Conservation (phyloP, 2,113 vertebrate species). For the Malurus cyaneus region DNA sequence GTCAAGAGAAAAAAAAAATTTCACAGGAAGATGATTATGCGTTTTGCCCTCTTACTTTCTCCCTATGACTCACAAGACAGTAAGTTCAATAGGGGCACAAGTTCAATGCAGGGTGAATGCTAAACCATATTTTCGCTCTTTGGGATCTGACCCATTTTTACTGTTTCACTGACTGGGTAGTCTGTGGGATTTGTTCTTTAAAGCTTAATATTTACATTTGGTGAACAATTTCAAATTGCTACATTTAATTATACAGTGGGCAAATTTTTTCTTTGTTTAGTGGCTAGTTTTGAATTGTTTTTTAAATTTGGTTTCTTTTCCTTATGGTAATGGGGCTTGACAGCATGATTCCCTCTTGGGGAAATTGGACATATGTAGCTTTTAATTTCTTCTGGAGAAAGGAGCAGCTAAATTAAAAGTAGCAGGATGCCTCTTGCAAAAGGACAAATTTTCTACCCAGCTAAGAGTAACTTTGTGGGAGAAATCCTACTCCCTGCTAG, state of each 20-base stretch:
- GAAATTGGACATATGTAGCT: slow-evolving; percentile 46
- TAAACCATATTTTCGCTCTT: not conserved
- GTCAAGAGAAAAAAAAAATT: not conserved
- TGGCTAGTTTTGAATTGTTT: not conserved
- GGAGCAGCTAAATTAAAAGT: slow-evolving; percentile 45
- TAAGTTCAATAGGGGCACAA: not conserved
- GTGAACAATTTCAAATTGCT: not conserved
- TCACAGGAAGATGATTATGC: not conserved
- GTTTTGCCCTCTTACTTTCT: not conserved
- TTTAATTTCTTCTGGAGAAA: slow-evolving; percentile 51
- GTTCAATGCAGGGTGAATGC: accelerated
- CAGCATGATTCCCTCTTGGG: slow-evolving; percentile 7
- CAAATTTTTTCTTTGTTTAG: not conserved
- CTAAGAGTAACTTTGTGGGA: slow-evolving; percentile 20
- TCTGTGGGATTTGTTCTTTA: not conserved
- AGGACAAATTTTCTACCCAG: slow-evolving; percentile 12
- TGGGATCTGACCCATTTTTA: not conserved
- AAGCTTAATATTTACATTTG: not conserved
- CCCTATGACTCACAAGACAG: not conserved
- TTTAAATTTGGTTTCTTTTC: not conserved
- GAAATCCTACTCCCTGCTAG: not conserved
- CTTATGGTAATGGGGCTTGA: slow-evolving; percentile 2
- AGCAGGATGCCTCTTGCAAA: slow-evolving; percentile 29
- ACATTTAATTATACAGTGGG: not conserved
- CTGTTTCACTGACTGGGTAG: not conserved